phyloP scores from a whole-genome alignment of 2,888 invertebrate genomes.

The Hypselothyrea guttata region DNA sequence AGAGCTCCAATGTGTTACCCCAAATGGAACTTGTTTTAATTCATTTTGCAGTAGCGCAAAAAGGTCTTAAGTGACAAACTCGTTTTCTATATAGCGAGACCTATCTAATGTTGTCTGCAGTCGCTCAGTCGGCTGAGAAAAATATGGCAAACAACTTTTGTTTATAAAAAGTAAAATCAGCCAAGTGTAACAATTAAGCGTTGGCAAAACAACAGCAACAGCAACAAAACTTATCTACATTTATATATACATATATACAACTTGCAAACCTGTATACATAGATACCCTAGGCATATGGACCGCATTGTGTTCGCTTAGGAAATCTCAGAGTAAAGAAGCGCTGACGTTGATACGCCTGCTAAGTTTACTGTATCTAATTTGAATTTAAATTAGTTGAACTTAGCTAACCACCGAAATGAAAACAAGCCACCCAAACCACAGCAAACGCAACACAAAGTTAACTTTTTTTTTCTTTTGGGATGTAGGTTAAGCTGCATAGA shows the following conservation, averaged over 20 bases:
- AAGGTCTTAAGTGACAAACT: slow-evolving; percentile 71
- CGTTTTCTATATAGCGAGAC: slow-evolving; percentile 45
- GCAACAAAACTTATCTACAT: slow-evolving; percentile 20
- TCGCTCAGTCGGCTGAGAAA: slow-evolving; percentile 33
- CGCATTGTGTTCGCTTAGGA: slow-evolving; percentile 49
- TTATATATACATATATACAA: slow-evolving; percentile 7
- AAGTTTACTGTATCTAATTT: slow-evolving; percentile 70
- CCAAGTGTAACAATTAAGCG: slow-evolving; percentile 77
- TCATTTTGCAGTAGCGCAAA: slow-evolving; percentile 66
- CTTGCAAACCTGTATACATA: slow-evolving; percentile 44
- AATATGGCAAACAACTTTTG: slow-evolving; percentile 74
- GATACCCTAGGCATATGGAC: slow-evolving; percentile 63
- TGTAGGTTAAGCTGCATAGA: slow-evolving; percentile 31
- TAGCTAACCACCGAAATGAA: slow-evolving; percentile 1
- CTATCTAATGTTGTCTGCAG: slow-evolving; percentile 54
- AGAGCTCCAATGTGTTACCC: slow-evolving; percentile 39
- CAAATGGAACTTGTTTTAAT: slow-evolving; percentile 66
- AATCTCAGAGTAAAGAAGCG: slow-evolving; percentile 63
- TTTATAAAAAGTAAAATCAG: slow-evolving; percentile 73
- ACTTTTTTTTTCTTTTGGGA: slow-evolving; percentile 18
- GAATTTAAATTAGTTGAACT: slow-evolving; percentile 70
- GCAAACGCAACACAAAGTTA: slow-evolving; percentile 27
- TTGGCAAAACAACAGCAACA: slow-evolving; percentile 62
- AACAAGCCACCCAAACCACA: slow-evolving; percentile 15
- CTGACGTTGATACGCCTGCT: slow-evolving; percentile 63